Evolutionary conservation across 2,797 vertebrate species (phyloP), one percentile per base, ranked within the genome.

Genomic region (Chloroceryle inda): DNA sequence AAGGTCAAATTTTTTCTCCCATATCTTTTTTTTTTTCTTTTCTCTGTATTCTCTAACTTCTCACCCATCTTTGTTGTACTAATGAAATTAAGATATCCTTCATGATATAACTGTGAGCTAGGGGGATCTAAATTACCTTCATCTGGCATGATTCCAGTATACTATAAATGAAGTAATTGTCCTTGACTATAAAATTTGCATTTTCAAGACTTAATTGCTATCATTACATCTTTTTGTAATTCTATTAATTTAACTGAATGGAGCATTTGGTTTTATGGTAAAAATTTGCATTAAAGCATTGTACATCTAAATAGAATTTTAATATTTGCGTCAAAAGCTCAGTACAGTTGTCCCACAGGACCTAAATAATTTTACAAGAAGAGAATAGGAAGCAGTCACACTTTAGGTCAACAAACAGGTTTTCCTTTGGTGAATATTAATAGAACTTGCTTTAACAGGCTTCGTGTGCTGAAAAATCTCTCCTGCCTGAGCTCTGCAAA

Each of bases 121-220:
- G 98, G 98, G 97, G 98, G 98, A 99, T 99, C 99, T 99, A 99
- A 99, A 99, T 99, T 99, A 99, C 99, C 99, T 99, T 99, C 98
- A 96, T 98, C 99, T 99, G 99, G 99, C 99, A 99, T 98, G 98
- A 98, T 98, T 99, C 99, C 99, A 99, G 98, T 98, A 98, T 98
- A 99, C 99, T 99, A 99, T 99, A 99, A 99, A 99, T 99, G 99
- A 99, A 99, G 99, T 99, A 99, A 99, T 99, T 99, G 99, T 99
- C 99, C 99, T 99, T 99, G 99, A 99, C 99, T 99, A 99, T 99
- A 99, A 99, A 99, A 99, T 99, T 99, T 98, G 99, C 99, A 99
- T 99, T 99, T 99, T 99, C 99, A 99, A 99, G 99, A 99, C 99
- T 99, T 99, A 99, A 99, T 99, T 99, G 99, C 99, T 98, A 99